phyloP scores from a whole-genome alignment of 1,140 invertebrate genomes.

The Atta texana region DNA sequence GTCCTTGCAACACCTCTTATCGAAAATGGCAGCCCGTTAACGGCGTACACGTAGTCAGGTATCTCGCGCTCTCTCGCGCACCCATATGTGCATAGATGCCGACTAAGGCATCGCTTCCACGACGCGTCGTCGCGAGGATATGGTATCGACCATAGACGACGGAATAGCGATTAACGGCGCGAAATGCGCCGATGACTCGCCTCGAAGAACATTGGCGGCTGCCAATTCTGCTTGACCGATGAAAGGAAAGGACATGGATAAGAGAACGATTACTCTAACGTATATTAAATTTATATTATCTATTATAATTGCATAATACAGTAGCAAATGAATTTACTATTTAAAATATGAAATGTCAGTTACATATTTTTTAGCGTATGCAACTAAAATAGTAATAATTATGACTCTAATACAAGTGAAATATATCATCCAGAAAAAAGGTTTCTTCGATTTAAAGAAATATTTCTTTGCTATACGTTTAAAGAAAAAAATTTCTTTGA shows the following conservation, averaged over 20 bases:
- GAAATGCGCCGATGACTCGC: conserved; percentile 27
- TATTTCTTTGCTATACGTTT: too few species aligned
- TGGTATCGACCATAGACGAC: conserved; percentile 43
- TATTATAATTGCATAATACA: neutral
- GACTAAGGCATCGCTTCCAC: conserved; percentile 47
- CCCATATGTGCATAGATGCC: conserved; percentile 17
- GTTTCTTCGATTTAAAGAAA: too few species aligned
- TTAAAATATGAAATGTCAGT: neutral
- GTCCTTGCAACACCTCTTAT: conserved; percentile 82
- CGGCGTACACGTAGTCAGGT: conserved; percentile 73
- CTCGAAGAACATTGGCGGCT: conserved; percentile 19
- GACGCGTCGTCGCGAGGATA: conserved; percentile 57
- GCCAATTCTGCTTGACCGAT: conserved; percentile 36
- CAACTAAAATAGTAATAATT: too few species aligned
- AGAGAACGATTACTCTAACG: neutral
- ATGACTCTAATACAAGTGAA: too few species aligned
- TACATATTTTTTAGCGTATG: neutral
- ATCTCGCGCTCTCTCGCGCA: conserved; percentile 36
- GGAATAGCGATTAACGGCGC: conserved; percentile 44
- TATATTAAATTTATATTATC: too few species aligned
- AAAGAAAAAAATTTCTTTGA: too few species aligned
- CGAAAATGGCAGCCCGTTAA: conserved; percentile 85
- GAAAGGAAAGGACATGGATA: neutral
- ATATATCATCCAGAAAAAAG: too few species aligned
- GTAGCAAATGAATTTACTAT: too few species aligned